Evolutionary conservation across 1,140 invertebrate genomes (phyloP).

Genomic region (Philaenus spumarius): DNA sequence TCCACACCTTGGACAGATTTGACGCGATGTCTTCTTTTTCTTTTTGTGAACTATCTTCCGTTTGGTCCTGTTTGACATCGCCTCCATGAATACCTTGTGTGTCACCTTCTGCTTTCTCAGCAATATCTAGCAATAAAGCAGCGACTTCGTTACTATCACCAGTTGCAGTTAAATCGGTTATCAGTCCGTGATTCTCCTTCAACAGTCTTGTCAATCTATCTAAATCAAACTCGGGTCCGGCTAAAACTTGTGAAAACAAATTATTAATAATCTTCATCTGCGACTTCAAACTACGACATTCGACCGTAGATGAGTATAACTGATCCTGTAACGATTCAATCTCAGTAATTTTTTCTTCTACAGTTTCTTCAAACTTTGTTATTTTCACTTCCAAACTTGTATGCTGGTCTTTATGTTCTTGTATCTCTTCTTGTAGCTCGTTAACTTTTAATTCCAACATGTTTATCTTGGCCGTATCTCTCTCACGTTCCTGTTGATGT

Average conservation of each 20-base stretch:
- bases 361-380: conserved; percentile 48
- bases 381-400: conserved; percentile 51
- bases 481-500: conserved; percentile 32
- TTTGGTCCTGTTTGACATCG: not conserved
- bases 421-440: conserved; percentile 22
- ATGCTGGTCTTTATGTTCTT: conserved; percentile 38
- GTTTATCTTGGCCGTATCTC: conserved; percentile 37
- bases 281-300: conserved; percentile 39
- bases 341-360: conserved; percentile 49
- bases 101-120: conserved; percentile 38
- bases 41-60: conserved; percentile 14
- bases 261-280: conserved; percentile 41
- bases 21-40: conserved; percentile 60
- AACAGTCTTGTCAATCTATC: conserved; percentile 54
- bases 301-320: conserved; percentile 58
- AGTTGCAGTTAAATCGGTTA: conserved; percentile 67
- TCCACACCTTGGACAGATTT: conserved; percentile 69
- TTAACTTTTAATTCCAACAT: conserved; percentile 27
- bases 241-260: conserved; percentile 70
- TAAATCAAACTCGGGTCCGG: conserved; percentile 62
- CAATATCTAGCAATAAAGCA: conserved; percentile 50
- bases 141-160: conserved; percentile 61
- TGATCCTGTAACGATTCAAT: conserved; percentile 56
- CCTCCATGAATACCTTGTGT: not conserved
- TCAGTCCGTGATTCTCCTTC: conserved; percentile 67